These are phyloP conservation scores for Vespertilio murinus DNA, from an alignment of 2,797 vertebrate genomes.

Conservation along the genomic window DNA sequence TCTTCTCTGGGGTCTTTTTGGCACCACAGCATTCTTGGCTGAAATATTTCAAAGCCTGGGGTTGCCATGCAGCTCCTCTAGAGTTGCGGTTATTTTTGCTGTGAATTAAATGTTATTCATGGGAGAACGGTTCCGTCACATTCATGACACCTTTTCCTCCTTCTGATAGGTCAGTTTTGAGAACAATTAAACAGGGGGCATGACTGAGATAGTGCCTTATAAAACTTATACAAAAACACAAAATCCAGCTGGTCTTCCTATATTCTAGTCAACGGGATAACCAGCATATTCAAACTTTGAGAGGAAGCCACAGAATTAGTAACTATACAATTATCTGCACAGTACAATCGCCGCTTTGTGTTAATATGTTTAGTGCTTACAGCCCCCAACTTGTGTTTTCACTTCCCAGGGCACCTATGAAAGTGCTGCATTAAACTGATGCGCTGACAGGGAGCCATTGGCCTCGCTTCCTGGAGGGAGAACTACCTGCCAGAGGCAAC, in stretches of 20 bases:
- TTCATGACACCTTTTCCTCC: neutral
- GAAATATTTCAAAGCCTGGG: neutral
- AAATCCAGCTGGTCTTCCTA: constrained; percentile 23
- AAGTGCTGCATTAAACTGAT: neutral
- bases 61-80: neutral
- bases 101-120: neutral
- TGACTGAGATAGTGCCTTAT: neutral
- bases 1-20: neutral
- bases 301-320: neutral
- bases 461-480: neutral
- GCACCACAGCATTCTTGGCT: neutral
- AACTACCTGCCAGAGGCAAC: neutral
- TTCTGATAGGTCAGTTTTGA: neutral
- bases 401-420: neutral
- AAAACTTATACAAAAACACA: constrained; percentile 24
- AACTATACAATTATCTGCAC: neutral
- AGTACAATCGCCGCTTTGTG: neutral
- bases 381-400: neutral
- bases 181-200: neutral
- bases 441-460: neutral
- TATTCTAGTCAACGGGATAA: neutral
- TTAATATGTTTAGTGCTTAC: neutral
- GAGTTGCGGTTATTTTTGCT: neutral
- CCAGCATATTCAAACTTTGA: neutral
- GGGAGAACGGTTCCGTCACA: neutral